Evolutionary conservation across 2,888 invertebrate genomes (phyloP), one percentile per base, ranked within the genome.

Genomic region (Melieria crassipennis): DNA sequence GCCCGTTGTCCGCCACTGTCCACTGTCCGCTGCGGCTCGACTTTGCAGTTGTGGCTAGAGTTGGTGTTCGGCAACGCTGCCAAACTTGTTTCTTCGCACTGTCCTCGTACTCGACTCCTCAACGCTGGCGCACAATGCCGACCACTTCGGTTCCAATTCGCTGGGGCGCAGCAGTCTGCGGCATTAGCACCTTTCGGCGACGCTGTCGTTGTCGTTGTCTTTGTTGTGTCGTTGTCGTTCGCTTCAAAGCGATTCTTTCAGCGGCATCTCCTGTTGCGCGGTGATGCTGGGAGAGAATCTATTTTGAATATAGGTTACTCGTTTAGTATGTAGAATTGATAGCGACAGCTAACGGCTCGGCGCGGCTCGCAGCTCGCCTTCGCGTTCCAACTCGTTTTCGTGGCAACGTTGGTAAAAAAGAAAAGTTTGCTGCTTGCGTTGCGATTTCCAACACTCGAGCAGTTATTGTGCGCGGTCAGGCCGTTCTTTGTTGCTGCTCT

Each of bases 271-370:
- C 30, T 30, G 16, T 16, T 16, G 16, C 16, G 16, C 16, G 16
- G 16, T 16, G 30, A 30, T 30, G 30, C 30, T 30, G 30, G 16
- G 74, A 75, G 80, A 78, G 78, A 48, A 30, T 82, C 81, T 81
- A 81, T 81, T 83, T 83, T 82, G 79, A 81, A 82, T 83, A 81
- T 82, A 78, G 82, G 83, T 83, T 82, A 82, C 76, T 58, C 71
- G 48, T n/a, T 30, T 7, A 50, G 11, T 3, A 30, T 65, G 67
- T 30, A 42, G 77, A 48, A 46, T 57, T 45, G 66, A 66, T 58
- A 67, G 67, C 61, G 67, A 67, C 60, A 67, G 61, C 52, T 45
- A 61, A 67, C 52, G 45, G 50, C 45, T 16, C 48, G 16, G 10
- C 63, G 45, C 46, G 30, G 7, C 60, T 10, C 60, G 65, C 46